Conservation (phyloP, 1,140 invertebrate genomes). For the Ptiloglossa arizonensis region DNA sequence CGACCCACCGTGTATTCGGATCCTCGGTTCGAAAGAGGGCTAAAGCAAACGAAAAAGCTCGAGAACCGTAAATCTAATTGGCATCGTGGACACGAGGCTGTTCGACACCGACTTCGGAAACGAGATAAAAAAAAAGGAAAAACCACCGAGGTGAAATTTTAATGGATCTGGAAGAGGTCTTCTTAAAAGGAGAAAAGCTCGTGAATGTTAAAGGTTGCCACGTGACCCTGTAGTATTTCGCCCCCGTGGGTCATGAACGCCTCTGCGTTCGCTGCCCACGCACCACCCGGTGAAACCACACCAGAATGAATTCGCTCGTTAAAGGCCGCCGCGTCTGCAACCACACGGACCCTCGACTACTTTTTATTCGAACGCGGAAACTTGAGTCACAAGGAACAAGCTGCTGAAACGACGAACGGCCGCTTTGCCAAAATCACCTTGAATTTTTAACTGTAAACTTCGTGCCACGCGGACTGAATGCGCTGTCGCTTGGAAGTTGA, state of each 20-base stretch:
- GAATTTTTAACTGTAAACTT: too few species aligned
- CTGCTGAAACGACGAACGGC: neutral
- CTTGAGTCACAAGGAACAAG: neutral
- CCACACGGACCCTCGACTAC: neutral
- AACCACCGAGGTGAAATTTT: neutral
- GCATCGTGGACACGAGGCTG: neutral
- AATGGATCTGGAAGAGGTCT: neutral
- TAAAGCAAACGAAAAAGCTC: neutral
- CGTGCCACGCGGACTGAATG: too few species aligned
- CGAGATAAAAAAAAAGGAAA: neutral
- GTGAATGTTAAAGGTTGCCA: neutral
- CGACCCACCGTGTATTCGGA: too few species aligned
- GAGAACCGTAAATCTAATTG: neutral
- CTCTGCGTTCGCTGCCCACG: constrained; percentile 10
- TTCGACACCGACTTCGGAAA: too few species aligned
- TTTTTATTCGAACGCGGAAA: neutral
- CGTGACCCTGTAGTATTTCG: constrained; percentile 34
- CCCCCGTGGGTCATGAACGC: constrained; percentile 5
- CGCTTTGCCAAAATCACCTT: too few species aligned
- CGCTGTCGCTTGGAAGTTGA: too few species aligned
- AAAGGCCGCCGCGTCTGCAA: neutral
- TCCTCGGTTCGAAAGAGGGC: too few species aligned
- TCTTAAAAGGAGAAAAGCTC: constrained; percentile 1
- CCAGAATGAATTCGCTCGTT: neutral
- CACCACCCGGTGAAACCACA: neutral